Percentiles rank a stretch among this genome's conserved stretches.
These are phyloP conservation scores for Rhopilema esculentum DNA, from an alignment of 30 jellyfish, hydroid and myxozoan genomes.

Conservation along the genomic window DNA sequence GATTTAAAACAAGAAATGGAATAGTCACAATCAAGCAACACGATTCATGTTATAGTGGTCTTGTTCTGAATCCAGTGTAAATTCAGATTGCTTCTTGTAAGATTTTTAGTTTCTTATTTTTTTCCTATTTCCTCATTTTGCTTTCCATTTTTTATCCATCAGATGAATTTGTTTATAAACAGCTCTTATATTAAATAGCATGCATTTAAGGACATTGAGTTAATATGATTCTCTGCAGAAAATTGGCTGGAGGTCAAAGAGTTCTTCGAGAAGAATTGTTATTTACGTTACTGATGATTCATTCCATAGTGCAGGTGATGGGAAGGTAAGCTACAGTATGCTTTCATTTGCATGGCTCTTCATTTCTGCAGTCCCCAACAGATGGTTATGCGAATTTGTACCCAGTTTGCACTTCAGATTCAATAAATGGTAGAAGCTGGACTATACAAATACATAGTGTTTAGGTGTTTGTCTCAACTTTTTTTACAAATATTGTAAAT, in stretches of 20 bases:
- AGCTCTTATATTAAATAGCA: not conserved
- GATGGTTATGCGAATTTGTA: too few relatives aligned
- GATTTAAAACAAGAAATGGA: not conserved
- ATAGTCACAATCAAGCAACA: too few relatives aligned
- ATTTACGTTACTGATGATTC: conserved; percentile 90
- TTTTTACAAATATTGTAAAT: too few relatives aligned
- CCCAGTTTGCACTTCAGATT: too few relatives aligned
- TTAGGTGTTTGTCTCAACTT: too few relatives aligned
- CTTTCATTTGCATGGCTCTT: not conserved
- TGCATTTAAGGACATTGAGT: not conserved
- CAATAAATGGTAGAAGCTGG: too few relatives aligned
- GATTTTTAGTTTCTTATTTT: not conserved
- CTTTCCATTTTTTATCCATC: too few relatives aligned
- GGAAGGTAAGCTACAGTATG: conserved; percentile 59
- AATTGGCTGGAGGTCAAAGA: conserved; percentile 84
- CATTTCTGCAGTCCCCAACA: too few relatives aligned
- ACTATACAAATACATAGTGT: too few relatives aligned
- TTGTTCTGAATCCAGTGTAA: not conserved
- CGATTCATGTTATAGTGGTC: too few relatives aligned
- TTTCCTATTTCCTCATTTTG: too few relatives aligned
- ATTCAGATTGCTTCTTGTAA: not conserved
- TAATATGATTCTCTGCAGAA: conserved; percentile 45
- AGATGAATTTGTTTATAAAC: too few relatives aligned
- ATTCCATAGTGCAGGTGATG: conserved; percentile 96
- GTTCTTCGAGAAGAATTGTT: conserved; percentile 77